phyloP scores from a whole-genome alignment of 2,113 vertebrate genomes.

The Sporophila hypoxantha region DNA sequence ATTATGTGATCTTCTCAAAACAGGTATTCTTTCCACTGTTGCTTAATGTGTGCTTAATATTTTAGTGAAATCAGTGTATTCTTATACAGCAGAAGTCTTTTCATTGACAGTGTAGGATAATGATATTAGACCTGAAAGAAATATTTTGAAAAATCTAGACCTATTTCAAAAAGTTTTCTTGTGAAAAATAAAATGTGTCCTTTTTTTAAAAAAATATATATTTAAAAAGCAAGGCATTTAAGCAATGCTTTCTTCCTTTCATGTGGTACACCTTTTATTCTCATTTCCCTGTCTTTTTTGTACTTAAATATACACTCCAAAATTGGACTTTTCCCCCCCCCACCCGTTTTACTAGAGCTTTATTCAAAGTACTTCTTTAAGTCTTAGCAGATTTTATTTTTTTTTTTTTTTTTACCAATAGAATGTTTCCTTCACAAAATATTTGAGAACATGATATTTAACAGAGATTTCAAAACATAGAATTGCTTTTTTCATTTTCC shows the following conservation, averaged over 20 bases:
- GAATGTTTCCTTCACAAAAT: not conserved
- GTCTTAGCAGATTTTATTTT: not conserved
- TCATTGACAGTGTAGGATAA: not conserved
- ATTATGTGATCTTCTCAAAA: not conserved
- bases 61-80: not conserved
- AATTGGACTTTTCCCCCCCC: not conserved
- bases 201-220: not conserved
- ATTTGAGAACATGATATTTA: not conserved
- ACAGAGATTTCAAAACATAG: not conserved
- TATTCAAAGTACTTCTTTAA: not conserved
- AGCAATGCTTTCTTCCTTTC: not conserved
- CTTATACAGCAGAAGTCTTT: not conserved
- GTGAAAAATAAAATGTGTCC: not conserved
- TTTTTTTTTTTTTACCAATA: not conserved
- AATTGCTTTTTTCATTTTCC: not conserved
- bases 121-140: not conserved
- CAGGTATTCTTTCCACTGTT: not conserved
- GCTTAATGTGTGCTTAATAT: not conserved
- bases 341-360: not conserved
- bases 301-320: not conserved
- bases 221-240: not conserved
- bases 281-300: not conserved
- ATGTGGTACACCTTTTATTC: not conserved
- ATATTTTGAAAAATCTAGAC: not conserved
- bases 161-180: not conserved